Evolutionary conservation across 2,113 vertebrate genomes (phyloP), one percentile per base, ranked within the genome.

Genomic region (Paramisgurnus dabryanus): DNA sequence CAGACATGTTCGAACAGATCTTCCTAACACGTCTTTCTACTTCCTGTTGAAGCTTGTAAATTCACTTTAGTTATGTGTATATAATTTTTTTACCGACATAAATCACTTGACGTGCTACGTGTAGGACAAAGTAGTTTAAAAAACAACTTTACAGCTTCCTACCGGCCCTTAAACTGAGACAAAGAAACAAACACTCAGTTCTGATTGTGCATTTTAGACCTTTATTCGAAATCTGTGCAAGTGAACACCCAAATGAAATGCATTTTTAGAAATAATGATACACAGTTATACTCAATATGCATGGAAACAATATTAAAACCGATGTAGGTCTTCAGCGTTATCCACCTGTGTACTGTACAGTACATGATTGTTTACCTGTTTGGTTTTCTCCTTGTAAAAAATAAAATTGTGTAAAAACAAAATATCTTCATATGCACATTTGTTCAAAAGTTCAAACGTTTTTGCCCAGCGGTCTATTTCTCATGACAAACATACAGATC

Each of bases 141-240:
- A 58, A 58, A n/a, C 17, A n/a, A 58, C 55, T 58, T 58, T 8
- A n/a, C 17, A 18, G 55, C 17, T 58, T 58, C 17, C 55, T 18
- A 18, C 6, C 6, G n/a, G 17, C 55, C 6, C 34, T 17, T 9
- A 4, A 45, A 11, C 40, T n/a, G 41, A 73, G 22, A 12, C 39
- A 70, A 63, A 34, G 27, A 84, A 80, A 70, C 57, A 7, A 78
- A 73, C 27, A 9, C 11, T 60, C 79, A 17, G 72, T 81, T 85
- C 79, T 82, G 80, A 79, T 84, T 87, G 86, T 87, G 85, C 85
- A 87, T 86, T 88, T 86, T 79, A 85, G 78, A 84, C 85, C 86
- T 88, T 88, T 88, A 88, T 88, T 88, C 83, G 78, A 88, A 88
- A 87, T 85, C 86, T 88, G 87, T 88, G 87, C 87, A 88, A 88